These are phyloP conservation scores for Huso huso DNA, from an alignment of 2,797 vertebrate species.

Conservation along the genomic window DNA sequence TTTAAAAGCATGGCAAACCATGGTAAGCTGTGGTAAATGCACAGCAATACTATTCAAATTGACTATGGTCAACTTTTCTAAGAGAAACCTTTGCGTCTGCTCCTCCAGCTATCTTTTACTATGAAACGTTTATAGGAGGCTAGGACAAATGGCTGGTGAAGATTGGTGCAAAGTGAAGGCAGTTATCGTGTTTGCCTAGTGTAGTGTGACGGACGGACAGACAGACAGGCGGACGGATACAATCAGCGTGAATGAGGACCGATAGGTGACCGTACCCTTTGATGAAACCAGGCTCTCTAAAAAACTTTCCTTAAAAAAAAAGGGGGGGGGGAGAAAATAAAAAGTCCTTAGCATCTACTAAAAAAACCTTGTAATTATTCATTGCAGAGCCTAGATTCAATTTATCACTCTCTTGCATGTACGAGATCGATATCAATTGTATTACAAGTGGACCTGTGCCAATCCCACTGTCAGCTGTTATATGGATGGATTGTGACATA, in stretches of 20 bases:
- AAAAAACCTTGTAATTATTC: constrained; percentile 24
- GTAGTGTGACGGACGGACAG: too few species aligned
- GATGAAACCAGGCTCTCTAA: constrained; percentile 30
- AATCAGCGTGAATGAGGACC: constrained; percentile 28
- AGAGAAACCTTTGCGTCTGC: too few species aligned
- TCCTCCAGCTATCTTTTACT: too few species aligned
- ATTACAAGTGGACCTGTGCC: constrained; percentile 40
- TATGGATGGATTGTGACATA: constrained; percentile 27
- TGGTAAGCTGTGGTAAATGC: too few species aligned
- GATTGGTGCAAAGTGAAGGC: not conserved
- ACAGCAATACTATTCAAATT: too few species aligned
- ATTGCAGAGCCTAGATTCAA: constrained; percentile 33
- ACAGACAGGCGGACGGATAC: not conserved
- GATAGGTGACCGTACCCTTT: constrained; percentile 26
- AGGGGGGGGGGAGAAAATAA: constrained; percentile 1
- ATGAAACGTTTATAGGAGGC: too few species aligned
- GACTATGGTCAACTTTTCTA: too few species aligned
- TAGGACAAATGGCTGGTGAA: not conserved
- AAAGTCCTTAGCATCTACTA: constrained; percentile 26
- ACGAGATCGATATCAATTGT: constrained; percentile 52
- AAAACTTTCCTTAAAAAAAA: constrained; percentile 24
- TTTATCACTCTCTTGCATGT: constrained; percentile 16
- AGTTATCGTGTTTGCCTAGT: too few species aligned
- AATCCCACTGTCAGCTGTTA: constrained; percentile 45
- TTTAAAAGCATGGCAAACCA: too few species aligned